These are phyloP conservation scores for Ostrea denselamellosa DNA, from an alignment of 1,140 invertebrate genomes.

Conservation along the genomic window DNA sequence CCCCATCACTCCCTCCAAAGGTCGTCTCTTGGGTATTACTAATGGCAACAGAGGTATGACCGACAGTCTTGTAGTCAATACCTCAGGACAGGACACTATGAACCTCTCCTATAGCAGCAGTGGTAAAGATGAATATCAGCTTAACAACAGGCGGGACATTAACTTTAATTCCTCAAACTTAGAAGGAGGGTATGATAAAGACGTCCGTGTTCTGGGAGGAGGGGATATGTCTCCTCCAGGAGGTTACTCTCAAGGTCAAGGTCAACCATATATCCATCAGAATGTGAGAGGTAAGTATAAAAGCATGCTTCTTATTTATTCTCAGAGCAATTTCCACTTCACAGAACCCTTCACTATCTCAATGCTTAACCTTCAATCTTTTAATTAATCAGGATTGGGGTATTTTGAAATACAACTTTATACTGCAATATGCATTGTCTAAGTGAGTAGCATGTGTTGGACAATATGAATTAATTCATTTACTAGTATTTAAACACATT, in stretches of 20 bases:
- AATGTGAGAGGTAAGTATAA: constrained; percentile 14
- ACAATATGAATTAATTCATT: no score
- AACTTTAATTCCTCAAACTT: background rate
- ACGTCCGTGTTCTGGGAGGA: constrained; percentile 40
- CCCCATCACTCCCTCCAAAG: constrained; percentile 16
- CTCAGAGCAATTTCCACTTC: no score
- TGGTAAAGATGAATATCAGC: background rate
- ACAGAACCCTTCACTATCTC: no score
- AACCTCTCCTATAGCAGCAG: constrained; percentile 50
- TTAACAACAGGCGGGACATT: background rate
- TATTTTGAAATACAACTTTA: no score
- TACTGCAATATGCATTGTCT: no score
- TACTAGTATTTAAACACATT: no score
- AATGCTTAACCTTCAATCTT: no score
- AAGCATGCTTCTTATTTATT: no score
- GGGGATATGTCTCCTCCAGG: constrained; percentile 53
- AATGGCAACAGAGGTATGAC: background rate
- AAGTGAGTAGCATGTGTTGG: no score
- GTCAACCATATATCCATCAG: constrained; percentile 10
- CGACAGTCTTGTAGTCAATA: constrained; percentile 63
- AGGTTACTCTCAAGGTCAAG: constrained; percentile 40
- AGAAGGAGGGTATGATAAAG: background rate
- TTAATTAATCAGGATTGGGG: no score
- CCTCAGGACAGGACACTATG: constrained; percentile 59
- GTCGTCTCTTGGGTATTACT: background rate